These are phyloP conservation scores for Danaus plexippus DNA, from an alignment of 1,140 invertebrate genomes.

Conservation along the genomic window DNA sequence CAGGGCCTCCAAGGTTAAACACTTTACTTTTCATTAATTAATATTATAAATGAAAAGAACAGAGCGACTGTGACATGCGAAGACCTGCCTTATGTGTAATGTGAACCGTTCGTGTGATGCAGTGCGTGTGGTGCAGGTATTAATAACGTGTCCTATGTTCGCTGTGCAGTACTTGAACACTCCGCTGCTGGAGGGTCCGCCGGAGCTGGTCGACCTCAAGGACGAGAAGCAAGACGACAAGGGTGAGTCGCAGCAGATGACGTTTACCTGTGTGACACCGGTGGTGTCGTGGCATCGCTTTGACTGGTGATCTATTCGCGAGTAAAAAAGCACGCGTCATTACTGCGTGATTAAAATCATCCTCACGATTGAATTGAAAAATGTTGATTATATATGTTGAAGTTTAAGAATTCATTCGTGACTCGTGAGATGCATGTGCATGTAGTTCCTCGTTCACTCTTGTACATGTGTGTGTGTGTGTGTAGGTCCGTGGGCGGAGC, in stretches of 20 bases:
- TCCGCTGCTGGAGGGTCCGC: slow-evolving; percentile 65
- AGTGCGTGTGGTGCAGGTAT: background rate
- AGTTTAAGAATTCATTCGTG: no score
- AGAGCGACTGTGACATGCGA: no score
- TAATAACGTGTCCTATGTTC: no score
- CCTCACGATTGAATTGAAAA: no score
- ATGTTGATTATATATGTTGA: no score
- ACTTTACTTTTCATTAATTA: no score
- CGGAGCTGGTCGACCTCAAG: slow-evolving; percentile 44
- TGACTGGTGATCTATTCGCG: no score
- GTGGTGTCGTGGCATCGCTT: no score
- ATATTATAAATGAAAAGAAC: no score
- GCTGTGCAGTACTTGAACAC: slow-evolving; percentile 65
- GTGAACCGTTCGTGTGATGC: background rate
- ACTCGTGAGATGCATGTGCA: no score
- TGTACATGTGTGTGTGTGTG: slow-evolving; percentile 9
- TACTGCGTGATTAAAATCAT: no score
- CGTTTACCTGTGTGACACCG: background rate
- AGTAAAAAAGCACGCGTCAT: no score
- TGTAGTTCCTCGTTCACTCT: background rate
- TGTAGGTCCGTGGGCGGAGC: slow-evolving; percentile 24
- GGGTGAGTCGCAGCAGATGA: slow-evolving; percentile 26
- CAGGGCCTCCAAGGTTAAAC: slow-evolving; percentile 75
- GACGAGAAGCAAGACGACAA: slow-evolving; percentile 58
- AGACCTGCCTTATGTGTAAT: background rate